Conservation (phyloP, 1,140 invertebrate species). For the Ylistrum balloti region DNA sequence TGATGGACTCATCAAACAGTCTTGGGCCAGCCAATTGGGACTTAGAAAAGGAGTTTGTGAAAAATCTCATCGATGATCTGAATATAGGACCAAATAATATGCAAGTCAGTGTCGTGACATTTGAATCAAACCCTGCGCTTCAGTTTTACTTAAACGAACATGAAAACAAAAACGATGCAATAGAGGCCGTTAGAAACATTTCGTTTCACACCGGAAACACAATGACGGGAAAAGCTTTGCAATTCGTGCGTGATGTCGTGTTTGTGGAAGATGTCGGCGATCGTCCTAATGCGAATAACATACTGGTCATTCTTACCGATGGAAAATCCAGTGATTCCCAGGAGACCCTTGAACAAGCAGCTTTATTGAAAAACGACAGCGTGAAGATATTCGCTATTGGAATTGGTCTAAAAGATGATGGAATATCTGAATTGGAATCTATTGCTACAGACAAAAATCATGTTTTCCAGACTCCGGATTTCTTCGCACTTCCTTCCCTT, state of each 20-base stretch:
- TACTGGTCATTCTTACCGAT: constrained; percentile 45
- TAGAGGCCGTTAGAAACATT: constrained; percentile 43
- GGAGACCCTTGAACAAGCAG: not conserved
- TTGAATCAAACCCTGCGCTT: constrained; percentile 15
- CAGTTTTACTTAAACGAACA: constrained; percentile 42
- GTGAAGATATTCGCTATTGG: constrained; percentile 47
- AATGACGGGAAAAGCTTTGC: constrained; percentile 45
- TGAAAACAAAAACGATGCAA: constrained; percentile 31
- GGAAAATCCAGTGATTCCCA: constrained; percentile 41
- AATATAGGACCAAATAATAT: constrained; percentile 41
- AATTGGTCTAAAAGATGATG: not conserved
- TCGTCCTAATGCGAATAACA: constrained; percentile 49
- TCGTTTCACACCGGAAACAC: not conserved
- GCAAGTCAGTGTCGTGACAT: constrained; percentile 45
- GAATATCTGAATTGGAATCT: not conserved
- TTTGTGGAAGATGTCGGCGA: constrained; percentile 45
- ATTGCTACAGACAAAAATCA: constrained; percentile 41
- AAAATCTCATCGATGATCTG: not conserved
- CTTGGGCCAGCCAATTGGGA: constrained; percentile 47
- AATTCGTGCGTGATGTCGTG: not conserved
- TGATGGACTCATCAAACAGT: constrained; percentile 55
- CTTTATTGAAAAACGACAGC: constrained; percentile 41
- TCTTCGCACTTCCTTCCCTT: constrained; percentile 22
- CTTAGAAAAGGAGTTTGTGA: constrained; percentile 41
- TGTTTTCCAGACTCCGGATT: constrained; percentile 41